Conservation (phyloP, 2,113 vertebrate species). For the Ophiodon elongatus region DNA sequence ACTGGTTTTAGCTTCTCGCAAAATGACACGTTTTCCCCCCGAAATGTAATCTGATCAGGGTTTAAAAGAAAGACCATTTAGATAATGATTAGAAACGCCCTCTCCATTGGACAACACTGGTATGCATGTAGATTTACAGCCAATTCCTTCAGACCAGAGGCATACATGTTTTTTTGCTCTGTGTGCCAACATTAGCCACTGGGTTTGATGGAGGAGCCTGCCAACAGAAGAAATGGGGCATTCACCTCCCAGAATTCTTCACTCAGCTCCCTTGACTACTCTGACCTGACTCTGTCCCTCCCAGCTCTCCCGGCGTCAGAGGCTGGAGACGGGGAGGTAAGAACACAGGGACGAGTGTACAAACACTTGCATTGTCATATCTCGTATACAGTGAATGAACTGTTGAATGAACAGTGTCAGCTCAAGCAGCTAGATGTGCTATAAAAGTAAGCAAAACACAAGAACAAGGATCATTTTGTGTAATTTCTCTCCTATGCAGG, state of each 20-base stretch:
- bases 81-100: background rate
- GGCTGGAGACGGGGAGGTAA: slow-evolving; percentile 66
- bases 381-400: background rate
- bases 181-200: slow-evolving; percentile 70
- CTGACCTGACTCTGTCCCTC: slow-evolving; percentile 62
- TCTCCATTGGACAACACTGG: background rate
- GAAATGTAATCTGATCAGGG: background rate
- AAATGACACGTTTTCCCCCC: background rate
- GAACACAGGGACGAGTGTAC: slow-evolving; percentile 3
- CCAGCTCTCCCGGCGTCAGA: slow-evolving; percentile 47
- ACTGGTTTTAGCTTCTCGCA: background rate
- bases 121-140: slow-evolving; percentile 12
- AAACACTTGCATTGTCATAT: background rate
- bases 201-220: slow-evolving; percentile 69
- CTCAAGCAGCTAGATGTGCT: background rate
- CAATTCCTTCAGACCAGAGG: background rate
- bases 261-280: slow-evolving; percentile 71
- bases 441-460: background rate
- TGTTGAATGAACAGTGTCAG: background rate
- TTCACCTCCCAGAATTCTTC: slow-evolving; percentile 74
- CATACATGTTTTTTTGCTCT: slow-evolving; percentile 52
- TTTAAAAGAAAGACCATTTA: background rate
- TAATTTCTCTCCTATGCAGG: slow-evolving; percentile 71
- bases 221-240: slow-evolving; percentile 57
- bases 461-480: background rate